Conservation (phyloP, 2,113 vertebrate genomes). For the Gymnorhina tibicen region DNA sequence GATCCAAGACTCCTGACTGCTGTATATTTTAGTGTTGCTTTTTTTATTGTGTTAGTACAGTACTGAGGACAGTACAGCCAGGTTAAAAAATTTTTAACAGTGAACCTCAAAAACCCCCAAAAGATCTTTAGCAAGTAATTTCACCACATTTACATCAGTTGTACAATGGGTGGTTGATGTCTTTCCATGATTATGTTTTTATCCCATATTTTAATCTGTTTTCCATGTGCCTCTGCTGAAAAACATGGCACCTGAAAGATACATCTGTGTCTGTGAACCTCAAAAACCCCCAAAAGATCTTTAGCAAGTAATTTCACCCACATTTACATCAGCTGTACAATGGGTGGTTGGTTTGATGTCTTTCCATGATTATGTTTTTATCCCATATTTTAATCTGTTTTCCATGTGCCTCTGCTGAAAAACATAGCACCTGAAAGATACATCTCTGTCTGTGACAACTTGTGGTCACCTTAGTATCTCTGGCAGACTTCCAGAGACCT, state of each 20-base stretch:
- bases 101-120: not conserved
- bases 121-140: not conserved
- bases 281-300: not conserved
- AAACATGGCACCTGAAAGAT: not conserved
- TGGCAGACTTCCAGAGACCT: not conserved
- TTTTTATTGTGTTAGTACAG: not conserved
- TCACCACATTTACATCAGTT: not conserved
- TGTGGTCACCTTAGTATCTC: not conserved
- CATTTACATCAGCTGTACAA: not conserved
- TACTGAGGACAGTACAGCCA: not conserved
- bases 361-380: not conserved
- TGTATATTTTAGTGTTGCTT: not conserved
- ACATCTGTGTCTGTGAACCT: not conserved
- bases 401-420: not conserved
- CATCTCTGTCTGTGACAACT: not conserved
- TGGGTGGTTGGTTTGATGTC: not conserved
- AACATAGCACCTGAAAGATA: not conserved
- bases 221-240: not conserved
- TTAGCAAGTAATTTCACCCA: not conserved
- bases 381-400: not conserved
- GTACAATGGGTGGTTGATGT: not conserved
- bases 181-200: not conserved
- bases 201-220: not conserved
- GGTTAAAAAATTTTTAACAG: not conserved
- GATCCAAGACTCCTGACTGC: not conserved